A percentile compares a stretch with the other conserved stretches of the same genome.
Evolutionary conservation across 2,888 invertebrate genomes (phyloP).

Genomic region (Latheticus oryzae): DNA sequence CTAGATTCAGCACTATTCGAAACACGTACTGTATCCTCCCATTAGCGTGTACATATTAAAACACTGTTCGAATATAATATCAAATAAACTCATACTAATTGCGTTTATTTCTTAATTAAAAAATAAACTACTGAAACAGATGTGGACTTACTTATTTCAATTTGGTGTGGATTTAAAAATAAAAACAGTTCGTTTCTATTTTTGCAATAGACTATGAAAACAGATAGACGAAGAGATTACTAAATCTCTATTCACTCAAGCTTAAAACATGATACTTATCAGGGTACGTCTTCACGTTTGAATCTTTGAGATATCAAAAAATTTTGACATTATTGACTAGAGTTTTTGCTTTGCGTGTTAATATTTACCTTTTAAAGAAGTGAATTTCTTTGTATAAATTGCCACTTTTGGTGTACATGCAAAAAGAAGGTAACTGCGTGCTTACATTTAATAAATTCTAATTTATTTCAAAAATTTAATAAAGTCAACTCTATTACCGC

Average conservation of each 20-base stretch:
- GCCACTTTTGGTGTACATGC: not conserved
- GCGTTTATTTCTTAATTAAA: slow-evolving; percentile 46
- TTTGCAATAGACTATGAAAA: slow-evolving; percentile 12
- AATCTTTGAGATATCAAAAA: too few species aligned
- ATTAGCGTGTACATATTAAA: slow-evolving; percentile 59
- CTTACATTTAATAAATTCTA: slow-evolving; percentile 6
- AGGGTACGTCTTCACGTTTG: too few species aligned
- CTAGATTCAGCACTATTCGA: slow-evolving; percentile 50
- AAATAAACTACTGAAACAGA: slow-evolving; percentile 6
- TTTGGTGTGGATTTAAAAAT: not conserved
- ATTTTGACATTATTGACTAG: not conserved
- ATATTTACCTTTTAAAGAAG: not conserved
- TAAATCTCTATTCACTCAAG: slow-evolving; percentile 7
- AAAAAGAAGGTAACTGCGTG: not conserved
- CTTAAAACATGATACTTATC: slow-evolving; percentile 5
- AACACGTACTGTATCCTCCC: slow-evolving; percentile 58
- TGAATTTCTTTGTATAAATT: not conserved
- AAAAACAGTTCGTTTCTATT: slow-evolving; percentile 6
- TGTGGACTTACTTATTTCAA: too few species aligned
- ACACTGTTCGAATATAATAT: slow-evolving; percentile 54
- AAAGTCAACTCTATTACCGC: slow-evolving; percentile 8
- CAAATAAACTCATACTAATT: slow-evolving; percentile 55
- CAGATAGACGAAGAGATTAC: slow-evolving; percentile 10
- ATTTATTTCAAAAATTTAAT: slow-evolving; percentile 22
- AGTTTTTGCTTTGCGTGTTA: not conserved